phyloP scores from a whole-genome alignment of 2,888 invertebrate species.

The Thecocarcelia acutangulata region DNA sequence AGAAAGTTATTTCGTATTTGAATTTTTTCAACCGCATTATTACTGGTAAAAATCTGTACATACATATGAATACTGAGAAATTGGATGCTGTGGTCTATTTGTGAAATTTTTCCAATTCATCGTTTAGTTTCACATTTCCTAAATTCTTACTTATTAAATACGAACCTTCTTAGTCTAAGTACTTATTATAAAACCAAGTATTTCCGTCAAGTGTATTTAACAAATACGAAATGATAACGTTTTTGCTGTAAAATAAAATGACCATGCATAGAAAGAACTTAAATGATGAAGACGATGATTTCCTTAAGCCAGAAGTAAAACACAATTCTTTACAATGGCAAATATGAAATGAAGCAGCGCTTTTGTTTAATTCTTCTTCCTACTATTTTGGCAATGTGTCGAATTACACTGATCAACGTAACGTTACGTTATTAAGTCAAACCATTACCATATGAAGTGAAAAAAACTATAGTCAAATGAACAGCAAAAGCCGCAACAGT shows the following conservation, averaged over 20 bases:
- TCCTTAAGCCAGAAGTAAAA: constrained; percentile 34
- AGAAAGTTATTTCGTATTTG: no score
- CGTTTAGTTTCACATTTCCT: no score
- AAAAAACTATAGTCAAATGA: constrained; percentile 47
- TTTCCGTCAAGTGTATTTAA: constrained; percentile 33
- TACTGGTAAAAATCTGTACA: no score
- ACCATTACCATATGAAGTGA: constrained; percentile 64
- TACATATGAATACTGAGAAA: no score
- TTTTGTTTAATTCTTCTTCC: constrained; percentile 24
- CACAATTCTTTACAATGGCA: constrained; percentile 44
- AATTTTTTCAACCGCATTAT: no score
- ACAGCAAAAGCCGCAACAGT: constrained; percentile 36
- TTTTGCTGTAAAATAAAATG: constrained; percentile 28
- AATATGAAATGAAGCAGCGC: constrained; percentile 38
- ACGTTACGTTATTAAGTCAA: constrained; percentile 69
- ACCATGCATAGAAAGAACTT: constrained; percentile 38
- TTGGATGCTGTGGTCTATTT: no score
- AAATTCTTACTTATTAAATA: background rate
- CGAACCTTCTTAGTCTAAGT: background rate
- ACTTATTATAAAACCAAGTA: background rate
- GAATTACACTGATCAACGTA: constrained; percentile 72
- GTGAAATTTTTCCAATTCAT: no score
- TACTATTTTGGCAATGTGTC: constrained; percentile 70
- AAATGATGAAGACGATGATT: constrained; percentile 58
- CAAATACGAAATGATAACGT: constrained; percentile 5